Percentiles rank a stretch among this genome's conserved stretches.
phyloP scores from a whole-genome alignment of 2,113 vertebrate species.

The Strigops habroptila region DNA sequence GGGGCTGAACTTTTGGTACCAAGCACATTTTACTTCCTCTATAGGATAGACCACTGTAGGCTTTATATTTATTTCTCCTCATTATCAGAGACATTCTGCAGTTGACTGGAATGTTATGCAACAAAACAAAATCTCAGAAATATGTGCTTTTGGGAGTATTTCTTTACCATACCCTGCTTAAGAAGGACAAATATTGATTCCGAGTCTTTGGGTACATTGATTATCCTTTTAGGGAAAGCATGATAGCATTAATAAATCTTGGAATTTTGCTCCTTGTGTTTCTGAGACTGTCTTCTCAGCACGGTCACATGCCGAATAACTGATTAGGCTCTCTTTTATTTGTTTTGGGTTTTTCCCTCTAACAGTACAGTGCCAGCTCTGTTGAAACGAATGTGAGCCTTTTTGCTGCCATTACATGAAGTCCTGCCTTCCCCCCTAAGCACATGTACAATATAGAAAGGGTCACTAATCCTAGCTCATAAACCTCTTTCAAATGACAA shows the following conservation, averaged over 20 bases:
- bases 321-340: not conserved
- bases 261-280: slow-evolving; percentile 10
- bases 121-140: slow-evolving; percentile 17
- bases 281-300: not conserved
- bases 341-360: not conserved
- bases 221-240: slow-evolving; percentile 49
- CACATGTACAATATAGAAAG: not conserved
- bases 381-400: not conserved
- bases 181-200: slow-evolving; percentile 35
- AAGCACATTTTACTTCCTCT: not conserved
- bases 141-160: slow-evolving; percentile 17
- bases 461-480: slow-evolving; percentile 32
- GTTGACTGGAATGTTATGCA: slow-evolving; percentile 32
- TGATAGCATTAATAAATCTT: slow-evolving; percentile 28
- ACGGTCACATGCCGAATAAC: not conserved
- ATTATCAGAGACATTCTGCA: not conserved
- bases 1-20: slow-evolving; percentile 14
- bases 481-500: slow-evolving; percentile 44
- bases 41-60: not conserved
- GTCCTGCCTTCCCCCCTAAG: not conserved
- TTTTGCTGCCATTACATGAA: not conserved
- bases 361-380: not conserved
- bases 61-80: slow-evolving; percentile 14
- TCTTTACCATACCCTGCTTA: not conserved
- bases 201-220: slow-evolving; percentile 4